Percentiles rank a stretch among this genome's conserved stretches.
Evolutionary conservation across 2,888 invertebrate genomes (phyloP).

Genomic region (Limnephilus lunatus): DNA sequence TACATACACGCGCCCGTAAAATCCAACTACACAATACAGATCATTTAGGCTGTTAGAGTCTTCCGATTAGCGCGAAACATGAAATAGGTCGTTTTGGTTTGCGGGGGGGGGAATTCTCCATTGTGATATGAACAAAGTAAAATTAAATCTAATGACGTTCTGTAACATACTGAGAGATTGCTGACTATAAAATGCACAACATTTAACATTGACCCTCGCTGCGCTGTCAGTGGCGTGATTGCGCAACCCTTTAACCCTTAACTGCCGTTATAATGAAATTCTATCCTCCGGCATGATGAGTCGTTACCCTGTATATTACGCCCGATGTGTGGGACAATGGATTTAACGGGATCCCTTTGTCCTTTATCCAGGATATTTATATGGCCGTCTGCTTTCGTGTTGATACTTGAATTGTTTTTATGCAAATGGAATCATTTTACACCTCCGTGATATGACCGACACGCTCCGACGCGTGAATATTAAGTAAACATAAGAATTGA

Average conservation of each 20-base stretch:
- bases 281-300: slow-evolving; percentile 12
- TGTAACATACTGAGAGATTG: neutral
- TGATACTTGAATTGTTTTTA: slow-evolving; percentile 25
- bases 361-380: neutral
- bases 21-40: slow-evolving; percentile 13
- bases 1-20: neutral
- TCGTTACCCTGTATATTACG: slow-evolving; percentile 9
- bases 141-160: slow-evolving; percentile 16
- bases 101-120: slow-evolving; percentile 25
- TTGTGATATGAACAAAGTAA: slow-evolving; percentile 2
- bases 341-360: slow-evolving; percentile 13
- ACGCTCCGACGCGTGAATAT: slow-evolving; percentile 19
- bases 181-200: slow-evolving; percentile 30
- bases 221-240: neutral
- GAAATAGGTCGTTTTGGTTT: slow-evolving; percentile 11
- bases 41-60: slow-evolving; percentile 19
- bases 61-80: slow-evolving; percentile 18
- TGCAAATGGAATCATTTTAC: slow-evolving; percentile 20
- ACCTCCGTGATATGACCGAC: slow-evolving; percentile 19
- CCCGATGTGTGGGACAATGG: slow-evolving; percentile 26
- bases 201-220: slow-evolving; percentile 28
- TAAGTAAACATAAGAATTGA: slow-evolving; percentile 20
- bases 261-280: slow-evolving; percentile 28
- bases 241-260: slow-evolving; percentile 8
- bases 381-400: neutral